Conservation (phyloP, 2,113 vertebrate species). For the Carlito syrichta region DNA sequence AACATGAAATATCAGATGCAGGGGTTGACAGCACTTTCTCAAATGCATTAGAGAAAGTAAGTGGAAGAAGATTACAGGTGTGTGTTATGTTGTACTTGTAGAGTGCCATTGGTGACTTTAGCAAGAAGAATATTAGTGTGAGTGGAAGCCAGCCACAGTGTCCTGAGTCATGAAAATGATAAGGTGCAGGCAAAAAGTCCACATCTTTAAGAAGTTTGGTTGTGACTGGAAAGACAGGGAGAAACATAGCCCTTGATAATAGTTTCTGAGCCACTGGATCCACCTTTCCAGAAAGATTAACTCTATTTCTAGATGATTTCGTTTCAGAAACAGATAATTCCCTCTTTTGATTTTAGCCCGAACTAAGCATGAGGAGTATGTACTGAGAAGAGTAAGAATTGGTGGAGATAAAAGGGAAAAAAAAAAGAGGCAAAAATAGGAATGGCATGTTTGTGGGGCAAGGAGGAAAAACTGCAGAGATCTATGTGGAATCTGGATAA, state of each 20-base stretch:
- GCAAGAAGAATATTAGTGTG: not conserved
- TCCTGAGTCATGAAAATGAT: not conserved
- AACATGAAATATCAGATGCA: not conserved
- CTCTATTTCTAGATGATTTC: not conserved
- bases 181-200: not conserved
- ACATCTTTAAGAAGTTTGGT: not conserved
- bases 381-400: not conserved
- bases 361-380: not conserved
- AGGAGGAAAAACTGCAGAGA: not conserved
- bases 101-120: not conserved
- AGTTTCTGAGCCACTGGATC: not conserved
- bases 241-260: not conserved
- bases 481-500: not conserved
- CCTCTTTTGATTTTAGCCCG: not conserved
- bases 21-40: not conserved
- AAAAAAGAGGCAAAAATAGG: not conserved
- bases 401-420: not conserved
- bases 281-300: not conserved
- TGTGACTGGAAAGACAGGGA: not conserved
- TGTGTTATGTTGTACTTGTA: not conserved
- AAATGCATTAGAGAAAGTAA: not conserved
- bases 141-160: not conserved
- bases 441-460: not conserved
- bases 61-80: too few species aligned
- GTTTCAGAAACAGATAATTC: not conserved